Conservation (phyloP, 1,140 invertebrate species). For the Acyrthosiphon pisum region DNA sequence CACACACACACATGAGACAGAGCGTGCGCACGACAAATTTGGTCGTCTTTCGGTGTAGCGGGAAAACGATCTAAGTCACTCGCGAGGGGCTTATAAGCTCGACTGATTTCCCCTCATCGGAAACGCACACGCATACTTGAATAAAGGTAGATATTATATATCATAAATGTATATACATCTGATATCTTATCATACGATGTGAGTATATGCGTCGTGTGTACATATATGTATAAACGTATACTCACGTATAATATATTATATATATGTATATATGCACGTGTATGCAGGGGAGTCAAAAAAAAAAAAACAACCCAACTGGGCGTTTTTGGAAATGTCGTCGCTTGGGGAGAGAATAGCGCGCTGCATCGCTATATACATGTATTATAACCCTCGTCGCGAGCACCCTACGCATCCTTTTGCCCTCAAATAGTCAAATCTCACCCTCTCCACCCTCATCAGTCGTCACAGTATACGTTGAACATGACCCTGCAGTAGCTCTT, state of each 20-base stretch:
- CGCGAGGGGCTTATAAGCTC: too few relatives aligned
- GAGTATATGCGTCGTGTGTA: background rate
- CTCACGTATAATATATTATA: background rate
- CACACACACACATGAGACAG: background rate
- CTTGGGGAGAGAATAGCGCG: background rate
- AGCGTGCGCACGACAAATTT: background rate
- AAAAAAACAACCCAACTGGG: slow-evolving; percentile 4
- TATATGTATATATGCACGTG: background rate
- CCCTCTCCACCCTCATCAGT: background rate
- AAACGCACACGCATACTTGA: background rate
- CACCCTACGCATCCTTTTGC: background rate
- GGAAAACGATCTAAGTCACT: background rate
- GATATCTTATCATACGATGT: background rate
- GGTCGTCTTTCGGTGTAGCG: background rate
- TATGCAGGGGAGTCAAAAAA: background rate
- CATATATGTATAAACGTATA: background rate
- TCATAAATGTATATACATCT: background rate
- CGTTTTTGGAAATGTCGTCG: background rate
- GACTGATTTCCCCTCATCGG: background rate
- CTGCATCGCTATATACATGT: background rate
- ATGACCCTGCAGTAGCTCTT: background rate
- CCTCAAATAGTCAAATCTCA: background rate
- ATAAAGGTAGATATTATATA: background rate
- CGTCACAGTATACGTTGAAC: background rate
- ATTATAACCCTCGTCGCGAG: slow-evolving; percentile 2